Evolutionary conservation across 1,140 invertebrate genomes (phyloP), one percentile per base, ranked within the genome.

Genomic region (Lamellibrachia luymesi): DNA sequence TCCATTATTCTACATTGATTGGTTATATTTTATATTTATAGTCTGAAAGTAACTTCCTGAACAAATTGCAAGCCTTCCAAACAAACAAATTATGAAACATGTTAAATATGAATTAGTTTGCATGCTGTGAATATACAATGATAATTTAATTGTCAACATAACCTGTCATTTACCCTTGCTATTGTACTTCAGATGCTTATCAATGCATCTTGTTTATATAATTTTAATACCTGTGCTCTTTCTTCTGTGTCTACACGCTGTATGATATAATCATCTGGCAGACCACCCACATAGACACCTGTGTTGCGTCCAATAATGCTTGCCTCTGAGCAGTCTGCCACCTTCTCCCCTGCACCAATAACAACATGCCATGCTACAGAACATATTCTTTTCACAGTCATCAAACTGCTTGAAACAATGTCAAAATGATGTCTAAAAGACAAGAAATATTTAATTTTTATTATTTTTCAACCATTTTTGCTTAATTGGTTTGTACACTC

Each of bases 201-300:
- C 51, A 91, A 91, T 50, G 17, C 27, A 91, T 91, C 49, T 91
- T 91, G 51, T 4, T 50, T 91, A 49, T n/a, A 91, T 49, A 17
- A 49, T 91, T 50, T 91, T 13, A 22, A 52, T 94, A 94, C 90
- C 93, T 94, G 93, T 4, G 94, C 93, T 92, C 94, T 94, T 49
- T 91, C 80, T 92, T 95, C 94, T n/a, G 89, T 92, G 91, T 94
- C 94, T n/a, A 93, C 91, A 90, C 95, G 90, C 49, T 94, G 93
- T 27, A 95, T 93, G 7, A 93, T 93, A 38, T 92, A 96, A 92
- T 95, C 94, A 2, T 94, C 90, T 0, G 95, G 95, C 0, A 96
- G 91, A 13, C 96, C 96, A 10, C 96, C 96, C 8, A 96, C 93
- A 94, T 96, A 96, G 10, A 96, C 94, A 10, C 95, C 95, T n/a